Evolutionary conservation across 2,113 vertebrate species (phyloP).

Genomic region (Tyto alba): DNA sequence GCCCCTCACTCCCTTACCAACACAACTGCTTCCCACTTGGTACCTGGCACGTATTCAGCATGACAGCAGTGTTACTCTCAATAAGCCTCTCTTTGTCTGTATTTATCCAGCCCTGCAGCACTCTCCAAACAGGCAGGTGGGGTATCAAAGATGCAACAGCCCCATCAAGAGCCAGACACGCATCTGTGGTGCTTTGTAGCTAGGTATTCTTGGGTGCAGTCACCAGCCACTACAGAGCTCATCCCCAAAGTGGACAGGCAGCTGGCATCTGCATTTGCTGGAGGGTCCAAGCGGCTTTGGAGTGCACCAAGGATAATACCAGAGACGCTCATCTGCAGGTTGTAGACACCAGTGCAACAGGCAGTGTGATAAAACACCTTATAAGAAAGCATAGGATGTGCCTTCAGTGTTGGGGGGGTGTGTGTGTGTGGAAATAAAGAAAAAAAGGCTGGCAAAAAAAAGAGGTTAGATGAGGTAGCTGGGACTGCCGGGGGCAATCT

Average conservation of each 20-base stretch:
- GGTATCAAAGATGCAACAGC: neutral
- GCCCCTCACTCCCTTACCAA: neutral
- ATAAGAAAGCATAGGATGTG: neutral
- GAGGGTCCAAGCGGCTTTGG: neutral
- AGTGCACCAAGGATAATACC: neutral
- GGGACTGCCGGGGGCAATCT: slow-evolving; percentile 17
- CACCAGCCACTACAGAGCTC: neutral
- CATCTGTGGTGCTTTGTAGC: neutral
- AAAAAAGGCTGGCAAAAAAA: neutral
- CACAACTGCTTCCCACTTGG: neutral
- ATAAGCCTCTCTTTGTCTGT: fast-evolving
- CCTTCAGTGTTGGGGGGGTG: too few species aligned
- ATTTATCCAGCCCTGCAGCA: neutral
- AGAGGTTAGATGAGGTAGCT: slow-evolving; percentile 24
- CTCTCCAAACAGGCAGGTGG: neutral
- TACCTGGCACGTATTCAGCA: neutral
- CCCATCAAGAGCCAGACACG: neutral
- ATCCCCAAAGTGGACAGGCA: neutral
- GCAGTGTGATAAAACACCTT: neutral
- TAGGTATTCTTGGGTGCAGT: neutral
- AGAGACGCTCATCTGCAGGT: neutral
- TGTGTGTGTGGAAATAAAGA: too few species aligned
- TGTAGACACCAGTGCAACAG: neutral
- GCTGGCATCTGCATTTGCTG: neutral
- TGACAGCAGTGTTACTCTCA: neutral